Evolutionary conservation across 2,797 vertebrate species (phyloP).

Genomic region (Harpagifer antarcticus): DNA sequence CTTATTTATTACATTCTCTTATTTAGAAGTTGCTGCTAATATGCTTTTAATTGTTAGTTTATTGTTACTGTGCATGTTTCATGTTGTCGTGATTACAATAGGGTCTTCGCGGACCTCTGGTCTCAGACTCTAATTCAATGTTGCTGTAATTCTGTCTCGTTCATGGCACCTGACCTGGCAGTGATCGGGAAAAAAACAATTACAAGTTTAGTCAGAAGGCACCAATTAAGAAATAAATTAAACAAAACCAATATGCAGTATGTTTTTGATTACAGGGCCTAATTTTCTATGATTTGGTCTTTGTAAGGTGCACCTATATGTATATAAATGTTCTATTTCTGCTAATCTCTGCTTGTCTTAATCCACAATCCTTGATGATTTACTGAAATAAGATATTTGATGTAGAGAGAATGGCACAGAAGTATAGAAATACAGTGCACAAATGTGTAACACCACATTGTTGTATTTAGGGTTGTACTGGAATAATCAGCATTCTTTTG

Average conservation of each 20-base stretch:
- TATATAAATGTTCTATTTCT: background rate
- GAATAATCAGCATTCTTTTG: background rate
- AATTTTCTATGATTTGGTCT: background rate
- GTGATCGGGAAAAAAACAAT: too few relatives aligned
- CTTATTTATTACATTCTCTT: background rate
- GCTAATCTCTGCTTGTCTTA: background rate
- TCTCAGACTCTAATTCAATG: too few relatives aligned
- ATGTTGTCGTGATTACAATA: too few relatives aligned
- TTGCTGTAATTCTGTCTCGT: too few relatives aligned
- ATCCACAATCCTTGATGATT: background rate
- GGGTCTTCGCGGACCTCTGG: too few relatives aligned
- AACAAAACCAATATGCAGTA: too few relatives aligned
- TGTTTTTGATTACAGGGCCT: background rate
- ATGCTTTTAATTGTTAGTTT: too few relatives aligned
- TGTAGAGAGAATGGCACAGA: background rate
- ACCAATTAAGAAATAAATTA: too few relatives aligned
- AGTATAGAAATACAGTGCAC: background rate
- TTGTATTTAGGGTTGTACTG: background rate
- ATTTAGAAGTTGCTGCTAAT: too few relatives aligned
- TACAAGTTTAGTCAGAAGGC: too few relatives aligned
- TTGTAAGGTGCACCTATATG: background rate
- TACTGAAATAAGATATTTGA: background rate
- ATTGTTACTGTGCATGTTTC: too few relatives aligned
- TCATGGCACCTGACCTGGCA: too few relatives aligned
- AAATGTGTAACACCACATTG: constrained; percentile 2